Evolutionary conservation across 2,888 invertebrate species (phyloP).

Genomic region (Desoria tigrina): DNA sequence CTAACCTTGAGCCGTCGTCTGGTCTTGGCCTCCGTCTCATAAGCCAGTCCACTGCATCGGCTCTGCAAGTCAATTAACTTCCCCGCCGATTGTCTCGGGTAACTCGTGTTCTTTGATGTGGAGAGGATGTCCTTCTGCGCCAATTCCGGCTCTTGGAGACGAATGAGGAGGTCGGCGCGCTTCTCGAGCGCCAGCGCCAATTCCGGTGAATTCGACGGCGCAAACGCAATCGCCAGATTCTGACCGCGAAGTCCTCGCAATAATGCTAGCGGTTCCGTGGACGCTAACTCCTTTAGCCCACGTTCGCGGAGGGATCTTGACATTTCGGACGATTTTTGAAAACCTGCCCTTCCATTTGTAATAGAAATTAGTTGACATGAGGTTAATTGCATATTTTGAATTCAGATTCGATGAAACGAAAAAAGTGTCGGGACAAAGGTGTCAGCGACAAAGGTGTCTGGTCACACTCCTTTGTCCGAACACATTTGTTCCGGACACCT

Average conservation of each 20-base stretch:
- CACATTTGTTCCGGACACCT: too few relatives aligned
- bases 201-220: conserved; percentile 24
- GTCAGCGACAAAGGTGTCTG: too few relatives aligned
- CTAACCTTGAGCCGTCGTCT: background rate
- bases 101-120: conserved; percentile 25
- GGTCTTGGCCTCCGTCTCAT: background rate
- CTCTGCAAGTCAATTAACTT: conserved; percentile 38
- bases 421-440: too few relatives aligned
- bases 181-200: conserved; percentile 39
- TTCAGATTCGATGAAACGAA: too few relatives aligned
- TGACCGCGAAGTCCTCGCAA: conserved; percentile 34
- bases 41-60: conserved; percentile 12
- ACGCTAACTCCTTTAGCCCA: conserved; percentile 15
- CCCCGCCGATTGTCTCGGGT: conserved; percentile 28
- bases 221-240: conserved; percentile 39
- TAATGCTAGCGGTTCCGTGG: conserved; percentile 5
- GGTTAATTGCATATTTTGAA: background rate
- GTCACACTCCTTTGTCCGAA: too few relatives aligned
- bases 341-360: conserved; percentile 27
- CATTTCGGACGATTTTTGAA: conserved; percentile 27
- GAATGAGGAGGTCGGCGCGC: conserved; percentile 33
- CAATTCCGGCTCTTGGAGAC: conserved; percentile 32
- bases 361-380: conserved; percentile 6
- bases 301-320: conserved; percentile 20
- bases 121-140: conserved; percentile 41